Percentiles rank a stretch among this genome's conserved stretches.
Conservation (phyloP, 1,140 invertebrate species). For the Solenopsis fugax region DNA sequence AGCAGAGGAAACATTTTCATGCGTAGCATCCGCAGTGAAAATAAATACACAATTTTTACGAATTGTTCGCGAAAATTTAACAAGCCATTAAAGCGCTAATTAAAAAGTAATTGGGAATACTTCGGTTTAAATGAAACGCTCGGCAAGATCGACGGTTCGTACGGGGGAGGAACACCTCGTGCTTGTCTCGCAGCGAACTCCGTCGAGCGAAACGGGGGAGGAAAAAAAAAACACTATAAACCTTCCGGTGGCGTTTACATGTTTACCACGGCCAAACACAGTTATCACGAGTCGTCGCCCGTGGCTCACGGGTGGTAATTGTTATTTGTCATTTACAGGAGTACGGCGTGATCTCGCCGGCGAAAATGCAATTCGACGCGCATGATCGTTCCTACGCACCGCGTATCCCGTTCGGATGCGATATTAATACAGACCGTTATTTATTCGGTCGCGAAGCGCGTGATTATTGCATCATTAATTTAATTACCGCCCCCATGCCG, state of each 20-base stretch:
- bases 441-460: conserved; percentile 67
- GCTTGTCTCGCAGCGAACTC: conserved; percentile 1
- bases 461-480: conserved; percentile 78
- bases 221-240: conserved; percentile 49
- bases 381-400: conserved; percentile 45
- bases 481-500: conserved; percentile 67
- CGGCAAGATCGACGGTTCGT: neutral
- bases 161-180: neutral
- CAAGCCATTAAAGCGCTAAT: conserved; percentile 43
- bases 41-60: neutral
- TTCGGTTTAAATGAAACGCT: conserved; percentile 2
- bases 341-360: neutral
- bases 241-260: conserved; percentile 41
- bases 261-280: conserved; percentile 71
- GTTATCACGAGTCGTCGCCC: conserved; percentile 72
- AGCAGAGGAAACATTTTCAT: conserved; percentile 23
- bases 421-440: conserved; percentile 79
- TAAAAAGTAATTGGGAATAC: conserved; percentile 56
- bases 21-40: neutral
- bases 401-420: conserved; percentile 66
- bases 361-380: conserved; percentile 67
- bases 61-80: conserved; percentile 46
- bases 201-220: neutral
- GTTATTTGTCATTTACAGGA: conserved; percentile 77
- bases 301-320: conserved; percentile 44